phyloP scores from a whole-genome alignment of 2,113 vertebrate species.

The Lepidothrix coronata region DNA sequence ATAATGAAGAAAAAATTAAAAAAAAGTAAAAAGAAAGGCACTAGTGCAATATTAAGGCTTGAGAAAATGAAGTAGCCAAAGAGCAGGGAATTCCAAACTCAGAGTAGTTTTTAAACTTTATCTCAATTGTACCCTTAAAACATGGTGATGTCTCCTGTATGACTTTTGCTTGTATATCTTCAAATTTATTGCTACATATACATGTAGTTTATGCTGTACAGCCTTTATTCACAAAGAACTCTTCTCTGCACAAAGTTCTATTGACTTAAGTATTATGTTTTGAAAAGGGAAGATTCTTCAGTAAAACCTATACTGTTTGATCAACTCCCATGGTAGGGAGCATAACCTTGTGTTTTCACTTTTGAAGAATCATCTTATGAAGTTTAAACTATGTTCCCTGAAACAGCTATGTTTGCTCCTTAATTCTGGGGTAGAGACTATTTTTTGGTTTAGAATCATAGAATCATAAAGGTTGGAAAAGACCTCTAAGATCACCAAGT shows the following conservation, averaged over 20 bases:
- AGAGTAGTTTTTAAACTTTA: not conserved
- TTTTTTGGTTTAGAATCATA: not conserved
- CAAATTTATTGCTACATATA: not conserved
- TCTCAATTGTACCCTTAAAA: not conserved
- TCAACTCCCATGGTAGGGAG: not conserved
- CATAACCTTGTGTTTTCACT: not conserved
- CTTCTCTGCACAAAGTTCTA: not conserved
- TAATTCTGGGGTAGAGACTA: not conserved
- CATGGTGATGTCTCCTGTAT: not conserved
- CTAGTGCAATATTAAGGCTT: not conserved
- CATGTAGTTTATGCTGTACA: not conserved
- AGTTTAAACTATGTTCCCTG: not conserved
- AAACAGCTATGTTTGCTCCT: not conserved
- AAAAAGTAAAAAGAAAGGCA: rapidly evolving
- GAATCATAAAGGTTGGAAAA: not conserved
- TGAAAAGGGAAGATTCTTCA: not conserved
- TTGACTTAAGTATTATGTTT: not conserved
- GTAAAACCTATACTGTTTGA: not conserved
- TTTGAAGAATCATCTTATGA: not conserved
- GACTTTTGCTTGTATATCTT: not conserved
- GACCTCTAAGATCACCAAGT: not conserved
- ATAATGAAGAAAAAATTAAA: not conserved
- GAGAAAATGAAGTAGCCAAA: not conserved
- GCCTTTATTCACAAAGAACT: not conserved
- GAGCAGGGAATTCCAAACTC: not conserved